Evolutionary conservation across 2,797 vertebrate genomes (phyloP).

Genomic region (Lagocephalus sceleratus): DNA sequence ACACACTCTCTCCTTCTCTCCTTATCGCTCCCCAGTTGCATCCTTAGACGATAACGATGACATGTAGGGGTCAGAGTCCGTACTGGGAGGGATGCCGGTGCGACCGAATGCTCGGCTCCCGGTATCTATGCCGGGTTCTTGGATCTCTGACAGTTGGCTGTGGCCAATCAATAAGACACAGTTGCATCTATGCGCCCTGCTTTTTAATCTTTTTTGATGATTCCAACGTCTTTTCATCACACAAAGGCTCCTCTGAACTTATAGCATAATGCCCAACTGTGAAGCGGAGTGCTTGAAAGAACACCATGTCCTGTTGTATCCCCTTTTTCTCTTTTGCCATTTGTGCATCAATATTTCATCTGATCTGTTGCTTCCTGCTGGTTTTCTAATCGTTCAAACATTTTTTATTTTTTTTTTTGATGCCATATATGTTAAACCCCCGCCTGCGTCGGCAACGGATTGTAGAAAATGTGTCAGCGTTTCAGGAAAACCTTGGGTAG

Average conservation of each 20-base stretch:
- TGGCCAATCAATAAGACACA: too few species aligned
- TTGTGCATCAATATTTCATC: background rate
- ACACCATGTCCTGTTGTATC: too few species aligned
- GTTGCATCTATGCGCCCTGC: too few species aligned
- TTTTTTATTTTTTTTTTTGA: too few species aligned
- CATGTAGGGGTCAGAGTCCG: slow-evolving; percentile 6
- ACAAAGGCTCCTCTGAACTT: too few species aligned
- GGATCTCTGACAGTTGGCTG: too few species aligned
- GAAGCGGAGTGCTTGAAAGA: too few species aligned
- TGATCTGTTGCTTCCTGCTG: slow-evolving; percentile 3
- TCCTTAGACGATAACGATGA: slow-evolving; percentile 24
- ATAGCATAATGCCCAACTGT: too few species aligned
- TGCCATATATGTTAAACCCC: slow-evolving; percentile 29
- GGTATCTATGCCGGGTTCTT: slow-evolving; percentile 1
- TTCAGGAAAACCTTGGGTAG: slow-evolving; percentile 47
- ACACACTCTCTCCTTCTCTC: background rate
- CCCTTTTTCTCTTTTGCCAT: too few species aligned
- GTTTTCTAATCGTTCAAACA: too few species aligned
- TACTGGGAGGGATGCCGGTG: slow-evolving; percentile 17
- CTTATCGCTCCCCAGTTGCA: slow-evolving; percentile 10
- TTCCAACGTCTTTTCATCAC: too few species aligned
- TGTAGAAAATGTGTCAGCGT: slow-evolving; percentile 43
- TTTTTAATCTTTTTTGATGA: too few species aligned
- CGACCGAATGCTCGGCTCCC: slow-evolving; percentile 16
- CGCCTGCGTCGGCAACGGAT: slow-evolving; percentile 15